Evolutionary conservation across 2,113 vertebrate genomes (phyloP), one percentile per base, ranked within the genome.

Genomic region (Caloenas nicobarica): DNA sequence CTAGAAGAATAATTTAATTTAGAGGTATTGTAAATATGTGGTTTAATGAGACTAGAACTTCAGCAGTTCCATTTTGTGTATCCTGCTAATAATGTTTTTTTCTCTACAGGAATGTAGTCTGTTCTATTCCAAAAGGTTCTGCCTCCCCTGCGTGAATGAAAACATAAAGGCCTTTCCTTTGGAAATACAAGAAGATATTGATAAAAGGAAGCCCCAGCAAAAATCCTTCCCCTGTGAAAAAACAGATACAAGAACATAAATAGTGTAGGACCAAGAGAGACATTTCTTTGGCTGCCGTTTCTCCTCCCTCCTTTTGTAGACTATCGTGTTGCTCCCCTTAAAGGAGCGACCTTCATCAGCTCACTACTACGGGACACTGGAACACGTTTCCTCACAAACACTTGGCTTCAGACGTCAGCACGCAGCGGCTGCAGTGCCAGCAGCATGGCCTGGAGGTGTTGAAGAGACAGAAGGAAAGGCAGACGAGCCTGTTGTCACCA

Each of bases 121-220:
- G 8, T 99, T 99, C 97, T 99, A 99, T 97, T 98, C 98, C 72
- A 98, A 98, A 97, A 97, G 98, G 60, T 99, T 99, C 95, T 99
- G 99, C 72, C 96, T 99, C 24, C 98, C 94, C 17, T 99, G 99
- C 68, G 98, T 98, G 85, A 98, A 96, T 83, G 93, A 98, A 93
- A 97, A 99, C 89, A 46, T 98, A 44, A 91, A 97, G 4, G 98
- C 98, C 71, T 99, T 99, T 96, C 98, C 99, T 40, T 92, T 78
- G 72, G 98, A 99, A 97, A 99, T 99, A 81, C 98, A 88, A 96
- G 96, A 96, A 26, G 99, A 99, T 73, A 46, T 99, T 87, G 96
- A 97, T 65, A 99, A 98, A 96, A 99, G 97, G 93, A 98, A 97
- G 11, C 13, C 48, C 4, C 57, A 91, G 2, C 12, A 92, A 19